Base-by-base conservation (phyloP, 2,888 invertebrate species). In the Synergus japonicus region DNA sequence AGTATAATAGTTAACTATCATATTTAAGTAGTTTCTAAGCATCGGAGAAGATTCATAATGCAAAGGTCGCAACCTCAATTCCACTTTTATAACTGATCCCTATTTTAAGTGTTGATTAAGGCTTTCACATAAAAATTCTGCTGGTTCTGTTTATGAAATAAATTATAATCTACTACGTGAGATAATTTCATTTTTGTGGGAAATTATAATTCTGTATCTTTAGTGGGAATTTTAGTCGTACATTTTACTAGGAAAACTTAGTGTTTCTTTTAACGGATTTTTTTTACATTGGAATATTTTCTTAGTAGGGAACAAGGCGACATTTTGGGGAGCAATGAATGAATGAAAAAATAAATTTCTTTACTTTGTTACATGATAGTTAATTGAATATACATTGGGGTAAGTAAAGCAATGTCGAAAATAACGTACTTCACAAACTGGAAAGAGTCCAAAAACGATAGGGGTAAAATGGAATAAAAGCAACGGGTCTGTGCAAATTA, bases 401-500 rank as follows among this genome's bases (percentile, higher is more conserved):
- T 5, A 49, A 49, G 49, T 15, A 15, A 49, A 49, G 15, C 49
- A 15, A 49, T 15, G 7, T 49, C 49, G 15, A 49, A 49, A 49
- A 49, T 49, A 49, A 49, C 15, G 2, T 7, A 49, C 15, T 15
- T 49, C 18, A 10, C 58, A 58, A 58, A 58, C 58, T 22, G 58
- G 58, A 58, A 18, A n/a, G 2, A n/a, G 49, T 18, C 18, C 18
- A n/a, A 18, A 58, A 58, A 9, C 18, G 18, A 58, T 58, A 18
- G n/a, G 58, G 58, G 58, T 58, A 10, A 58, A 58, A 58, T 18
- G 18, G 58, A 58, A 18, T 58, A 18, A 58, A 18, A 5, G 9
- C n/a, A 58, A 58, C 7, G 58, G 58, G n/a, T 18, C 58, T 58
- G 18, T 58, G 58, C 58, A 58, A 58, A 58, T 58, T 58, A 58